Evolutionary conservation across 1,140 invertebrate genomes (phyloP).

Genomic region (Drosophila bipectinata): DNA sequence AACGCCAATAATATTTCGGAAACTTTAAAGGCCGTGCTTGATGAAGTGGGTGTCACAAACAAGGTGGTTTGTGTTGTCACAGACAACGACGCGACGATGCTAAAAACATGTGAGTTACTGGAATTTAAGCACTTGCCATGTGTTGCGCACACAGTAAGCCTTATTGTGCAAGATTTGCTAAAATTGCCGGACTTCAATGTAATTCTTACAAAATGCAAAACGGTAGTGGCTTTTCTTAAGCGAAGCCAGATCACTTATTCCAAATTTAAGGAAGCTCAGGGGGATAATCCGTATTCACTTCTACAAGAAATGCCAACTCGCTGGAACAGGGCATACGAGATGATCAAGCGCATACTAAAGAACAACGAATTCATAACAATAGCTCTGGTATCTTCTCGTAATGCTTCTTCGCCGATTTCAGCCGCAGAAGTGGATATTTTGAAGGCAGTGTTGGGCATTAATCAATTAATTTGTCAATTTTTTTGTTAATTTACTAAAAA

Average conservation of each 20-base stretch:
- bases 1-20: neutral
- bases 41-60: too few species aligned
- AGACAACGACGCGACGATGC: too few species aligned
- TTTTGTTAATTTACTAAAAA: too few species aligned
- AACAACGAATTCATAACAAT: neutral
- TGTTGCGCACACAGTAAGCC: too few species aligned
- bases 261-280: conserved; percentile 1
- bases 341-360: neutral
- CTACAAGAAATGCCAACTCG: conserved; percentile 3
- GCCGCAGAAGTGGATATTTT: neutral
- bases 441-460: neutral
- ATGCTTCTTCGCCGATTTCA: neutral
- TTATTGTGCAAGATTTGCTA: too few species aligned
- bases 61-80: too few species aligned
- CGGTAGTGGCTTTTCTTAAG: too few species aligned
- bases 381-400: neutral
- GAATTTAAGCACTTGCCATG: too few species aligned
- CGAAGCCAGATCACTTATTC: neutral
- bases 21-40: too few species aligned
- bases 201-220: too few species aligned
- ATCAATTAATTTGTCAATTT: too few species aligned
- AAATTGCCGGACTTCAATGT: neutral
- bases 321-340: neutral
- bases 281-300: neutral
- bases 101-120: too few species aligned